phyloP scores from a whole-genome alignment of 2,888 invertebrate species.

The Drosophila phalerata region DNA sequence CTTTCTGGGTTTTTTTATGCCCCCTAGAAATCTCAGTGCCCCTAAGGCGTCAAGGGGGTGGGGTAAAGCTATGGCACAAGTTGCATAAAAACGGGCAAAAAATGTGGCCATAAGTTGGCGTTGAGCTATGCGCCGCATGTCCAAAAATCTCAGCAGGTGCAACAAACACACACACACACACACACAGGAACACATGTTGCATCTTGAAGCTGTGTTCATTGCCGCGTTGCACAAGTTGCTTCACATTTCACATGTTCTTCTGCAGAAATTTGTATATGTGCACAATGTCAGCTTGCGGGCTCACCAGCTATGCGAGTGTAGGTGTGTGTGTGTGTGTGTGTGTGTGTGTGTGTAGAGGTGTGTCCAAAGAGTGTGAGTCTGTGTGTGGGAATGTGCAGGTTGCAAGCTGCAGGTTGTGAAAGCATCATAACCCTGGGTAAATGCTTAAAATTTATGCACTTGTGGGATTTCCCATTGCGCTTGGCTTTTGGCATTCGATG shows the following conservation, averaged over 20 bases:
- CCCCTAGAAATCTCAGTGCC: slow-evolving; percentile 27
- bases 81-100: slow-evolving; percentile 55
- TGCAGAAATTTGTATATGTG: slow-evolving; percentile 20
- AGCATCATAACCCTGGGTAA: slow-evolving; percentile 63
- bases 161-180: slow-evolving; percentile 24
- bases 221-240: slow-evolving; percentile 40
- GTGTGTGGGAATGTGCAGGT: slow-evolving; percentile 5
- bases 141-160: slow-evolving; percentile 68
- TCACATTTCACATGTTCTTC: background rate
- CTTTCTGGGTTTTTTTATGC: slow-evolving; percentile 35
- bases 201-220: slow-evolving; percentile 44
- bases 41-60: background rate
- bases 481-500: slow-evolving; percentile 43
- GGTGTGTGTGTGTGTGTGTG: slow-evolving; percentile 1
- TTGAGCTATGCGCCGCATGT: slow-evolving; percentile 56
- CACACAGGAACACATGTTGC: slow-evolving; percentile 36
- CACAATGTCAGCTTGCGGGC: slow-evolving; percentile 44
- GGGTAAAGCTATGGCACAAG: slow-evolving; percentile 7
- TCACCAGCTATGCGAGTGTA: slow-evolving; percentile 17
- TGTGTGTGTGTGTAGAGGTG: slow-evolving; percentile 2
- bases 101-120: slow-evolving; percentile 60
- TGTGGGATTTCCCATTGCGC: slow-evolving; percentile 66
- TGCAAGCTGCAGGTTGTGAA: slow-evolving; percentile 7
- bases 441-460: slow-evolving; percentile 75
- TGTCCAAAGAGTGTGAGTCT: background rate